Evolutionary conservation across 2,888 invertebrate genomes (phyloP).

Genomic region (Diarsia brunnea): DNA sequence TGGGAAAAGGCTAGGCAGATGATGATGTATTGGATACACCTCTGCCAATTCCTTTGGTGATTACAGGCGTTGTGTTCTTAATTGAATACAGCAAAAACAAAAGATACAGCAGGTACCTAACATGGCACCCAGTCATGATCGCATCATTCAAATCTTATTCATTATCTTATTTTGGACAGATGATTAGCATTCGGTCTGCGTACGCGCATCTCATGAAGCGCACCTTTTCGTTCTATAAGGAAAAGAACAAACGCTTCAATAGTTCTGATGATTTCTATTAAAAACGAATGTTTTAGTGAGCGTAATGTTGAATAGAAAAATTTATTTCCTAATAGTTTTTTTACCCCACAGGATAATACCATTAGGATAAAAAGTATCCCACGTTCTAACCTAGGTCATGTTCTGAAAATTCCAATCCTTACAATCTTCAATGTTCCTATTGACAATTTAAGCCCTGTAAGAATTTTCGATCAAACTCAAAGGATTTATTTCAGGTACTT

Average conservation of each 20-base stretch:
- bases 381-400: background rate
- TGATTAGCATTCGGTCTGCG: constrained; percentile 38
- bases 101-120: constrained; percentile 12
- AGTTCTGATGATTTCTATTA: background rate
- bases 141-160: constrained; percentile 44
- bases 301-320: too few relatives aligned
- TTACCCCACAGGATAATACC: background rate
- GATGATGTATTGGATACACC: background rate
- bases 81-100: constrained; percentile 13
- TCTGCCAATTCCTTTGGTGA: background rate
- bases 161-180: constrained; percentile 34
- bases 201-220: constrained; percentile 39
- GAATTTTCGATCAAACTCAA: too few relatives aligned
- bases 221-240: constrained; percentile 23
- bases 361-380: background rate
- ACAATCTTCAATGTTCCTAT: background rate
- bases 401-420: background rate
- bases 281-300: background rate
- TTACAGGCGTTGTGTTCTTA: background rate
- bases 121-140: background rate
- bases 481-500: too few relatives aligned
- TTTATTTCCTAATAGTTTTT: background rate
- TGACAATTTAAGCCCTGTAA: background rate
- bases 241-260: background rate
- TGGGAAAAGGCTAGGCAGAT: background rate